These are phyloP conservation scores for Zaprionus nigranus DNA, from an alignment of 1,140 invertebrate genomes.

Conservation along the genomic window DNA sequence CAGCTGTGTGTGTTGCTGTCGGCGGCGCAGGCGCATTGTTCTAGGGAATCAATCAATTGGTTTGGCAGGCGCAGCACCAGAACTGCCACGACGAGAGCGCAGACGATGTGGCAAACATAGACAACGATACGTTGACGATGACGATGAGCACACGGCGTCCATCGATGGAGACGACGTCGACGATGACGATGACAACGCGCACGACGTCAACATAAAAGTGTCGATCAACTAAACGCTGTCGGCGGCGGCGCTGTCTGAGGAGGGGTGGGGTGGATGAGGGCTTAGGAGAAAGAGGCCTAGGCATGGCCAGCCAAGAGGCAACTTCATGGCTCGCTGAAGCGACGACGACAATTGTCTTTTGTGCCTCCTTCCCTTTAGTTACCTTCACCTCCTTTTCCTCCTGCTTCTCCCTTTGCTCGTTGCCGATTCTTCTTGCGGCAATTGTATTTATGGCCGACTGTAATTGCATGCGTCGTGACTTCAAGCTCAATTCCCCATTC, in stretches of 20 bases:
- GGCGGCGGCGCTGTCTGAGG: slow-evolving; percentile 30
- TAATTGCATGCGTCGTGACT: slow-evolving; percentile 76
- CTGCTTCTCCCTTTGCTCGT: slow-evolving; percentile 31
- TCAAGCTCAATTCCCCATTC: slow-evolving; percentile 20
- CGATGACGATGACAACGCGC: slow-evolving; percentile 79
- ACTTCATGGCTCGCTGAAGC: slow-evolving; percentile 73
- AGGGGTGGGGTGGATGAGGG: too few species aligned
- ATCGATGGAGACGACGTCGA: slow-evolving; percentile 39
- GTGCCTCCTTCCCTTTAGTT: neutral
- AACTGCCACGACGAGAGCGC: slow-evolving; percentile 60
- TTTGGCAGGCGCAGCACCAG: slow-evolving; percentile 73
- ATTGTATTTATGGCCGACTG: slow-evolving; percentile 72
- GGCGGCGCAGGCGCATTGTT: slow-evolving; percentile 63
- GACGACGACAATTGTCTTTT: slow-evolving; percentile 28
- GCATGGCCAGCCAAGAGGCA: slow-evolving; percentile 71
- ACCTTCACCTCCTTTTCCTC: slow-evolving; percentile 6
- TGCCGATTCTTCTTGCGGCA: slow-evolving; percentile 72
- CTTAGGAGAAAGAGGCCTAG: slow-evolving; percentile 18
- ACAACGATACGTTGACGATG: slow-evolving; percentile 19
- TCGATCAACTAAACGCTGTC: slow-evolving; percentile 82
- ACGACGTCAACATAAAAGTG: slow-evolving; percentile 82
- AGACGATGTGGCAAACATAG: slow-evolving; percentile 24
- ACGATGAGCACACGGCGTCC: slow-evolving; percentile 26
- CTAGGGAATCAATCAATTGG: slow-evolving; percentile 79
- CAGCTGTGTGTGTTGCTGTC: slow-evolving; percentile 19